A percentile compares a stretch with the other conserved stretches of the same genome.
phyloP scores from a whole-genome alignment of 2,113 vertebrate species.

The Pitta sordida region DNA sequence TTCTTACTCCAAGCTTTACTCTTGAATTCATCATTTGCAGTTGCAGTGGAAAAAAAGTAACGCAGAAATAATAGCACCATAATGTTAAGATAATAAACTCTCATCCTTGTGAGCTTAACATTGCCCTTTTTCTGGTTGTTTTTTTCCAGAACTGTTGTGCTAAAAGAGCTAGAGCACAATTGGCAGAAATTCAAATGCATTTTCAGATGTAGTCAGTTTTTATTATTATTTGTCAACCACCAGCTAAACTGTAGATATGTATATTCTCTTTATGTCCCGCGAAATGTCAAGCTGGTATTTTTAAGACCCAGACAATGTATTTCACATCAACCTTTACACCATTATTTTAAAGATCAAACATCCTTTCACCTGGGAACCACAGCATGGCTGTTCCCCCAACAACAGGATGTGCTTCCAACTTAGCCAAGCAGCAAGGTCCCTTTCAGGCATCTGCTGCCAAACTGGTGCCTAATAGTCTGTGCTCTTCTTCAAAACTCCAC shows the following conservation, averaged over 20 bases:
- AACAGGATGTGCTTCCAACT: constrained; percentile 58
- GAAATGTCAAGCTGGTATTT: constrained; percentile 61
- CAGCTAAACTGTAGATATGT: constrained; percentile 33
- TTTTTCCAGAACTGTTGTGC: background rate
- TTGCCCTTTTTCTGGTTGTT: background rate
- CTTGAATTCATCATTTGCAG: background rate
- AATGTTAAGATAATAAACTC: background rate
- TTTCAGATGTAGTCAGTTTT: background rate
- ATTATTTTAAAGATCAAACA: constrained; percentile 66
- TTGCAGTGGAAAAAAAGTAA: background rate
- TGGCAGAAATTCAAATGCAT: background rate
- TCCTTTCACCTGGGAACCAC: constrained; percentile 59
- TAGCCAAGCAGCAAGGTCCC: constrained; percentile 30
- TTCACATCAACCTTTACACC: constrained; percentile 49
- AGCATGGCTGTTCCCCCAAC: constrained; percentile 57
- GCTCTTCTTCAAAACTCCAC: constrained; percentile 1
- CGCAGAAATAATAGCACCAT: background rate
- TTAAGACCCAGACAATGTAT: constrained; percentile 28
- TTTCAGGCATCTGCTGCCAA: constrained; percentile 26
- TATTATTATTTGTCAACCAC: constrained; percentile 36
- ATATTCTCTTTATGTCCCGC: constrained; percentile 7
- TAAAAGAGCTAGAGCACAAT: background rate
- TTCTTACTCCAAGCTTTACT: background rate
- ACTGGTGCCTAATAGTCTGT: background rate
- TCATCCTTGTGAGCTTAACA: background rate